A percentile compares a stretch with the other conserved stretches of the same genome.
Conservation (phyloP, 2,888 invertebrate species). For the Thalpophila matura region DNA sequence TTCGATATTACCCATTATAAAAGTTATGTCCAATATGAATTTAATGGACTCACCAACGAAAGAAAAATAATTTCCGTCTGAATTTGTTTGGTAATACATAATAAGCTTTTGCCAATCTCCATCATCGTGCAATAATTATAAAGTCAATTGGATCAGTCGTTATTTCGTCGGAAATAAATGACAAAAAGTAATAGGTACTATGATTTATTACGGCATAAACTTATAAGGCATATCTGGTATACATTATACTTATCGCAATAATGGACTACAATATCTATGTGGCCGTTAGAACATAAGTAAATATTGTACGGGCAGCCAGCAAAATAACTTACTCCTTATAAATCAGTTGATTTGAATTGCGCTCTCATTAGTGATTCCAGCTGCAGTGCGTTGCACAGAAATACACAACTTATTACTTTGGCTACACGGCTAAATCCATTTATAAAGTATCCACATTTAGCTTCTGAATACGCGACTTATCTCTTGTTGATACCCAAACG, state of each 20-base stretch:
- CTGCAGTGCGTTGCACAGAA: conserved; percentile 79
- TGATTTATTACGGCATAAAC: conserved; percentile 49
- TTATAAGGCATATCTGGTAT: conserved; percentile 71
- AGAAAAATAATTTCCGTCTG: conserved; percentile 52
- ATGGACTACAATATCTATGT: conserved; percentile 78
- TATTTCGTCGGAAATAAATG: conserved; percentile 44
- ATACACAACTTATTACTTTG: conserved; percentile 90
- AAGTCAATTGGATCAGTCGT: conserved; percentile 35
- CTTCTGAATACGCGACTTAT: conserved; percentile 75
- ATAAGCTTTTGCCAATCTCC: conserved; percentile 49
- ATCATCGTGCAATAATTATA: conserved; percentile 44
- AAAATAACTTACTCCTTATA: conserved; percentile 89
- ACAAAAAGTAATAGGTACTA: conserved; percentile 48
- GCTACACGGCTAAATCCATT: conserved; percentile 81
- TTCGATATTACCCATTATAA: conserved; percentile 43
- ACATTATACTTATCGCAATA: conserved; percentile 65
- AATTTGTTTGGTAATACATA: conserved; percentile 34
- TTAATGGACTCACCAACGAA: conserved; percentile 45
- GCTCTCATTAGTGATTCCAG: conserved; percentile 88
- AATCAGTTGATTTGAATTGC: conserved; percentile 89
- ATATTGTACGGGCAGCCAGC: conserved; percentile 80
- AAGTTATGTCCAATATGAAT: conserved; percentile 48
- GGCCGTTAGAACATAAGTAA: conserved; percentile 84
- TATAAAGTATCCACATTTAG: conserved; percentile 75
- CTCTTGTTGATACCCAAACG: conserved; percentile 73